phyloP scores from a whole-genome alignment of 2,888 invertebrate genomes.

The Conomelus anceps region DNA sequence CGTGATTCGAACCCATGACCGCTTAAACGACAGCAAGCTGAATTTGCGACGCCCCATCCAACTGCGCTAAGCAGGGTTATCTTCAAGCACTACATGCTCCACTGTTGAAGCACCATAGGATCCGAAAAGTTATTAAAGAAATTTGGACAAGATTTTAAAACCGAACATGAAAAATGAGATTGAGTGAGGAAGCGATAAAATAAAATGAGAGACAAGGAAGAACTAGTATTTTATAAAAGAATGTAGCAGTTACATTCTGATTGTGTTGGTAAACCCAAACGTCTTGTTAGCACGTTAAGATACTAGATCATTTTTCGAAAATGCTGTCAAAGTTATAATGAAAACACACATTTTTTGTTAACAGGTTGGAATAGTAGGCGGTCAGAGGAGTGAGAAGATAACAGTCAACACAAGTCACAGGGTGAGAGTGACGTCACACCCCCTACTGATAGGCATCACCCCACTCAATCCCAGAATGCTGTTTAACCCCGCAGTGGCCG shows the following conservation, averaged over 20 bases:
- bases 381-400: neutral
- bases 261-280: neutral
- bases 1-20: too few species aligned
- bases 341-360: neutral
- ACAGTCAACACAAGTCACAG: neutral
- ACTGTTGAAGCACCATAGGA: too few species aligned
- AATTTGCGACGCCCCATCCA: too few species aligned
- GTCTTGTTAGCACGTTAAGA: neutral
- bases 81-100: too few species aligned
- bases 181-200: neutral
- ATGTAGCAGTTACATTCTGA: neutral
- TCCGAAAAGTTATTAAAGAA: too few species aligned
- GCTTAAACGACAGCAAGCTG: too few species aligned
- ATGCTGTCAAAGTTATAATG: neutral
- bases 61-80: too few species aligned
- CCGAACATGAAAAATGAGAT: too few species aligned
- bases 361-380: neutral
- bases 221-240: neutral
- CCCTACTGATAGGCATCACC: neutral
- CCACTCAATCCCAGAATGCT: neutral
- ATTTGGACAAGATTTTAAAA: too few species aligned
- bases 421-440: neutral
- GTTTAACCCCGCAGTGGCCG: neutral
- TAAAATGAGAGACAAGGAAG: neutral
- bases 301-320: neutral